Evolutionary conservation across 1,140 invertebrate genomes (phyloP).

Genomic region (Melipona quadrifasciata): DNA sequence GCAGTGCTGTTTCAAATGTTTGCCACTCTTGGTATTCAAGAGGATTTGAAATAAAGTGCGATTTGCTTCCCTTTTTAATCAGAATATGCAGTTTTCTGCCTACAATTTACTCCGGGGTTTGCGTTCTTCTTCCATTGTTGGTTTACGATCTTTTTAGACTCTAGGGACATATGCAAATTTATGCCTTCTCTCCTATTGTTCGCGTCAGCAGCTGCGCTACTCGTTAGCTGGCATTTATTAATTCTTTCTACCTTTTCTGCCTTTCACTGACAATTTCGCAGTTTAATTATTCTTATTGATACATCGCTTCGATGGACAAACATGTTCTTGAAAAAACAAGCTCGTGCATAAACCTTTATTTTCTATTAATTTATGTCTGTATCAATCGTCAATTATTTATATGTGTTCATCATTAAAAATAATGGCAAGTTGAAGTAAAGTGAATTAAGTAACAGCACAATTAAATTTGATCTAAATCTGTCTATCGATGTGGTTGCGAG

Average conservation of each 20-base stretch:
- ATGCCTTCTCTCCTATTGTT: constrained; percentile 13
- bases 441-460: too few relatives aligned
- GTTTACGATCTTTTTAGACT: constrained; percentile 2
- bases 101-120: background rate
- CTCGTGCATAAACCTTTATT: background rate
- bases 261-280: background rate
- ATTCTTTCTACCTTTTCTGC: background rate
- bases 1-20: background rate
- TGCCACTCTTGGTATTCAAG: background rate
- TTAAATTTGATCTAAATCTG: too few relatives aligned
- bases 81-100: too few relatives aligned
- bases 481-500: too few relatives aligned
- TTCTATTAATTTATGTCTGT: background rate
- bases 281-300: background rate
- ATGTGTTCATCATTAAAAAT: background rate
- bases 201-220: constrained; percentile 19
- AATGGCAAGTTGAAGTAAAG: background rate
- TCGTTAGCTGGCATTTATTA: constrained; percentile 28
- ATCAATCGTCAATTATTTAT: too few relatives aligned
- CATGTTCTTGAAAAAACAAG: background rate
- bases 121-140: background rate
- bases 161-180: constrained; percentile 7
- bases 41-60: background rate
- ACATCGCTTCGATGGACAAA: background rate
- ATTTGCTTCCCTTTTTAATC: background rate